Evolutionary conservation across 1,140 invertebrate species (phyloP).

Genomic region (honey bee (Apis mellifera)): Amel_HAv3.1 CM009931.2:14870501-14871000

Average conservation of each 20-base stretch:
- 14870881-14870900: slow-evolving; percentile 41
- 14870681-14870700: neutral
- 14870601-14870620: neutral
- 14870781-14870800: slow-evolving; percentile 11
- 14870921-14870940: neutral
- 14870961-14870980: slow-evolving; percentile 14
- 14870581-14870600: neutral
- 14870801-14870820: slow-evolving; percentile 10
- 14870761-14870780: neutral
- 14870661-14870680: neutral
- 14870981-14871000: slow-evolving; percentile 34
- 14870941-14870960: slow-evolving; percentile 23
- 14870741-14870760: slow-evolving; percentile 17
- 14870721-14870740: slow-evolving; percentile 15
- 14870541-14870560: neutral
- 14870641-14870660: neutral
- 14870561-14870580: neutral
- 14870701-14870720: neutral
- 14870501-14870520: slow-evolving; percentile 9
- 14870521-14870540: neutral
- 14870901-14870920: neutral
- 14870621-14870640: neutral
- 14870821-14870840: slow-evolving; percentile 4
- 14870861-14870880: slow-evolving; percentile 11
- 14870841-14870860: neutral